Conservation (phyloP, 2,888 invertebrate species). For the Diachrysia chrysitis region DNA sequence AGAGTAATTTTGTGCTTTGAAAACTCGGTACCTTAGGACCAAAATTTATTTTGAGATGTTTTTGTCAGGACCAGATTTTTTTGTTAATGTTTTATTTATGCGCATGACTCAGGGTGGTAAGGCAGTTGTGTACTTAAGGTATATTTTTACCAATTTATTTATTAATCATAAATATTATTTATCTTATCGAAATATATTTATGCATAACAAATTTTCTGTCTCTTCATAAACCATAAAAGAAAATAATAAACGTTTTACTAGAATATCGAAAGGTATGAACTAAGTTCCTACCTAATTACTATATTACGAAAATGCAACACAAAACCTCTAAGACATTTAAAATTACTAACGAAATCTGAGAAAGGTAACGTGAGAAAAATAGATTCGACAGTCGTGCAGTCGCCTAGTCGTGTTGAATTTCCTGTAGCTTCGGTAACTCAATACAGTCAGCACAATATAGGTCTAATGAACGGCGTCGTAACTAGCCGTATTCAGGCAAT, state of each 20-base stretch:
- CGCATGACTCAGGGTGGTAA: too few species aligned
- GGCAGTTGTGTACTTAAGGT: too few species aligned
- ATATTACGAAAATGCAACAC: background rate
- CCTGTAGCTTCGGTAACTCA: conserved; percentile 49
- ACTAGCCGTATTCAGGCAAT: conserved; percentile 54
- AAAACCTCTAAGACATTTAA: background rate
- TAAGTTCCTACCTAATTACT: background rate
- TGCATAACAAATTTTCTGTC: too few species aligned
- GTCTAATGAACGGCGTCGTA: conserved; percentile 56
- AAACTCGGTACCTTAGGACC: conserved; percentile 7
- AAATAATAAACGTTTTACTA: too few species aligned
- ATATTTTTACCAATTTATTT: too few species aligned
- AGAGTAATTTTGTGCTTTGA: background rate
- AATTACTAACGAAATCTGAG: background rate
- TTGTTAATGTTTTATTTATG: background rate
- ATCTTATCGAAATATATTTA: too few species aligned
- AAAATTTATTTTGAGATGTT: background rate
- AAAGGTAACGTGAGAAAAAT: conserved; percentile 32
- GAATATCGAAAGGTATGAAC: too few species aligned
- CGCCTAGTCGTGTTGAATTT: conserved; percentile 28
- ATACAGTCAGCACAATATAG: conserved; percentile 50
- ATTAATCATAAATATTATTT: too few species aligned
- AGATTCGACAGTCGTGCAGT: background rate
- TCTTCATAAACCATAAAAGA: too few species aligned
- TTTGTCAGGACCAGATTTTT: background rate